Evolutionary conservation across 2,888 invertebrate species (phyloP).

Genomic region (Baccha elongata): DNA sequence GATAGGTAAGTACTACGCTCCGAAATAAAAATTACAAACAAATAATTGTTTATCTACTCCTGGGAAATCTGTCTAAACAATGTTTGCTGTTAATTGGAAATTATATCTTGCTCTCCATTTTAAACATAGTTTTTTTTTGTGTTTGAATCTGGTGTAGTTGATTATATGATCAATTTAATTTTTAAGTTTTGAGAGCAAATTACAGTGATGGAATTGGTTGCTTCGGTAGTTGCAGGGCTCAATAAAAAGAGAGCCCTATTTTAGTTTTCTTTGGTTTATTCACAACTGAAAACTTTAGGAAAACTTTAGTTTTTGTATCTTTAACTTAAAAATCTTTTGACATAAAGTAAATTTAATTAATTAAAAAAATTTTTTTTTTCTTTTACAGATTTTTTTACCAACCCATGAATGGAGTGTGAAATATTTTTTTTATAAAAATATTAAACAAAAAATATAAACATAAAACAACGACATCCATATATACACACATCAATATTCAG

Average conservation of each 20-base stretch:
- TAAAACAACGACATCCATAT: background rate
- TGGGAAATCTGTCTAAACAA: slow-evolving; percentile 41
- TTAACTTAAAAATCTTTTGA: too few species aligned
- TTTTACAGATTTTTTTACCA: slow-evolving; percentile 56
- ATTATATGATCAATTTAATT: too few species aligned
- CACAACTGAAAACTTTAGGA: too few species aligned
- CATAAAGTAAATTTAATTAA: too few species aligned
- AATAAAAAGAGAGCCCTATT: too few species aligned
- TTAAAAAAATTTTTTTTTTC: too few species aligned
- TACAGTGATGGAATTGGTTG: too few species aligned
- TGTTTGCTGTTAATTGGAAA: slow-evolving; percentile 38
- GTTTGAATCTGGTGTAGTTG: too few species aligned
- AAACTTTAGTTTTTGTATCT: too few species aligned
- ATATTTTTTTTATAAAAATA: slow-evolving; percentile 62
- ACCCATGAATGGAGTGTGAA: slow-evolving; percentile 59
- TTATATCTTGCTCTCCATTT: slow-evolving; percentile 9
- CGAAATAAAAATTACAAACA: background rate
- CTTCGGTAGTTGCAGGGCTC: too few species aligned
- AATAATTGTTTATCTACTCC: slow-evolving; percentile 36
- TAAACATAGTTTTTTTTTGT: background rate
- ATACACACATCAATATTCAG: background rate
- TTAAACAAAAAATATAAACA: slow-evolving; percentile 32
- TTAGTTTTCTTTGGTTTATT: background rate
- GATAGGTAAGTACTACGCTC: background rate
- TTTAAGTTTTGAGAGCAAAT: too few species aligned